These are phyloP conservation scores for Nebria ingens DNA, from an alignment of 1,140 invertebrate genomes.

Conservation along the genomic window DNA sequence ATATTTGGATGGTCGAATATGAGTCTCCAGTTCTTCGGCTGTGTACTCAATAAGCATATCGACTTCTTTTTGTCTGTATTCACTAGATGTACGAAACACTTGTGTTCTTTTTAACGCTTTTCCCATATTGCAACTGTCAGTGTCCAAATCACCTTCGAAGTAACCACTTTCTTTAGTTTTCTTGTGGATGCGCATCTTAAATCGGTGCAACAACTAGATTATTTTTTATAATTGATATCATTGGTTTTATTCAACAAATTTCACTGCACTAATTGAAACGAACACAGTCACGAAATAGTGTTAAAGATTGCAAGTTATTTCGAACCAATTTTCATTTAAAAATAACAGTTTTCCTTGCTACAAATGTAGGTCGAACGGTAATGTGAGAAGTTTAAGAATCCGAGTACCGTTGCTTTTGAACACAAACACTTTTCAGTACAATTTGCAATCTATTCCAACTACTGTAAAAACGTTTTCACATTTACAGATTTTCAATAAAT, in stretches of 20 bases:
- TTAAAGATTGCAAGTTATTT: background rate
- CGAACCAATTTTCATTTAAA: background rate
- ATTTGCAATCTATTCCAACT: background rate
- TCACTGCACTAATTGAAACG: background rate
- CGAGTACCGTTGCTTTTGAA: background rate
- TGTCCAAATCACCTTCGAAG: constrained; percentile 33
- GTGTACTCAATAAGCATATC: constrained; percentile 24
- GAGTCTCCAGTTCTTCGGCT: constrained; percentile 27
- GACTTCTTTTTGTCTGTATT: constrained; percentile 15
- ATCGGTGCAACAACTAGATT: background rate
- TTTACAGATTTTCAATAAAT: constrained; percentile 1
- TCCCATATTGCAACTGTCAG: constrained; percentile 30
- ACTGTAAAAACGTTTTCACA: background rate
- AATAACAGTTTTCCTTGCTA: background rate
- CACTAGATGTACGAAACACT: constrained; percentile 29
- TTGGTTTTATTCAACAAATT: too few relatives aligned
- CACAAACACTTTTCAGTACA: constrained; percentile 7
- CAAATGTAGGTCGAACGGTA: constrained; percentile 6
- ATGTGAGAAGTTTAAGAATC: background rate
- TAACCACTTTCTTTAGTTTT: constrained; percentile 36
- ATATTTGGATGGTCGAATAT: constrained; percentile 21
- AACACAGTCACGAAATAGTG: background rate
- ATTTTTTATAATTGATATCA: constrained; percentile 10
- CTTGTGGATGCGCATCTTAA: constrained; percentile 33
- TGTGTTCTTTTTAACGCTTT: constrained; percentile 34